Conservation (phyloP, 2,113 vertebrate genomes). For the Noctilio leporinus region DNA sequence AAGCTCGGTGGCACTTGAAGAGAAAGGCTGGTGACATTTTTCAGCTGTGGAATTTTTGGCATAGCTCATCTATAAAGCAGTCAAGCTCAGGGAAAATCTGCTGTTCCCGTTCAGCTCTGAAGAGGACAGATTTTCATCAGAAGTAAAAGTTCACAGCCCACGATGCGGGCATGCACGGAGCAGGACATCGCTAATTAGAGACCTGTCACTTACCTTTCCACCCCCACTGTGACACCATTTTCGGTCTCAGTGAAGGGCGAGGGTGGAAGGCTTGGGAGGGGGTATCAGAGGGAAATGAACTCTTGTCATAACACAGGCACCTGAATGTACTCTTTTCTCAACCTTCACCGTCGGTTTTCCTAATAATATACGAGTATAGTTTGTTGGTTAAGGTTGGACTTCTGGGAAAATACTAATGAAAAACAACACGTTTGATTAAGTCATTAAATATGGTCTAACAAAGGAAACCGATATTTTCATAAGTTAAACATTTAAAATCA, state of each 20-base stretch:
- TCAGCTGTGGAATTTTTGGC: not conserved
- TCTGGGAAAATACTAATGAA: not conserved
- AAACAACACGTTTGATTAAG: not conserved
- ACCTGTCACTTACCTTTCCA: constrained; percentile 41
- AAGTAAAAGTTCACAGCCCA: constrained; percentile 46
- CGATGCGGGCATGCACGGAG: constrained; percentile 11
- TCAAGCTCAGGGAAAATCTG: not conserved
- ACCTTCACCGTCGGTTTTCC: not conserved
- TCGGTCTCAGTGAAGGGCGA: constrained; percentile 21
- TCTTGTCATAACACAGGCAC: not conserved
- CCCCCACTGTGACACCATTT: constrained; percentile 28
- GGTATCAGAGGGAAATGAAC: constrained; percentile 25
- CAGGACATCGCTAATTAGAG: constrained; percentile 56
- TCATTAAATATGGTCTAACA: not conserved
- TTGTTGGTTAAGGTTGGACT: not conserved
- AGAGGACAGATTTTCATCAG: constrained; percentile 52
- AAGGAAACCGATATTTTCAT: not conserved
- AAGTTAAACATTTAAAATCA: not conserved
- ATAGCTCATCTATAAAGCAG: not conserved
- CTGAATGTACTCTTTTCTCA: not conserved
- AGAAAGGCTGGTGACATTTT: constrained; percentile 10
- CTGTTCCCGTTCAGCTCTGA: constrained; percentile 1
- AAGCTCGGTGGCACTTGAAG: not conserved
- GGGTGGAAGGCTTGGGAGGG: constrained; percentile 47
- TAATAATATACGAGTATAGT: not conserved